phyloP scores from a whole-genome alignment of 2,113 vertebrate species.

The Ursus arctos region DNA sequence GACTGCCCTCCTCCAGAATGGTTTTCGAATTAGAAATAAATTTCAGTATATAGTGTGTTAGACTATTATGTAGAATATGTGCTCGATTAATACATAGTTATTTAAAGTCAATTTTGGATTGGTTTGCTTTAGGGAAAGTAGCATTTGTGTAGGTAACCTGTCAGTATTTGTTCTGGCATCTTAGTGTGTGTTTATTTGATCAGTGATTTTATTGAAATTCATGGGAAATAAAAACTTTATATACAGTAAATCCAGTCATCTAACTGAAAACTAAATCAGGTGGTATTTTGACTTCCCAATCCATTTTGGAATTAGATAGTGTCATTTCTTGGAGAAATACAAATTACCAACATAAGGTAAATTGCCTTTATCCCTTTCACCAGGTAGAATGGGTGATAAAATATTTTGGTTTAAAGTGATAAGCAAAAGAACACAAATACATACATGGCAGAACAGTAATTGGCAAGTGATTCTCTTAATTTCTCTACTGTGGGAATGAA shows the following conservation, averaged over 20 bases:
- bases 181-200: slow-evolving; percentile 25
- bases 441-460: not conserved
- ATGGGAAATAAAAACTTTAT: slow-evolving; percentile 41
- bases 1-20: slow-evolving; percentile 23
- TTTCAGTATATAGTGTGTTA: not conserved
- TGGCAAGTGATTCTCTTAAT: slow-evolving; percentile 20
- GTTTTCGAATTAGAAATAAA: slow-evolving; percentile 49
- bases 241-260: not conserved
- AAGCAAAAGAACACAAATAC: not conserved
- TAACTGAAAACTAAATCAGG: not conserved
- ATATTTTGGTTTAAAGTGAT: slow-evolving; percentile 58
- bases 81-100: not conserved
- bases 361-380: not conserved
- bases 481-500: not conserved
- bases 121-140: not conserved
- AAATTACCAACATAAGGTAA: not conserved
- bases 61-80: not conserved
- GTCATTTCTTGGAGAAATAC: slow-evolving; percentile 49
- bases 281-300: not conserved
- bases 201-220: slow-evolving; percentile 4
- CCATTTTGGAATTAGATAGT: not conserved
- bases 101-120: slow-evolving; percentile 49
- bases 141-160: not conserved
- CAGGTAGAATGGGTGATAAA: not conserved
- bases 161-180: not conserved